Evolutionary conservation across 2,888 invertebrate species (phyloP), one percentile per base, ranked within the genome.

Genomic region (Camponotus fellah): DNA sequence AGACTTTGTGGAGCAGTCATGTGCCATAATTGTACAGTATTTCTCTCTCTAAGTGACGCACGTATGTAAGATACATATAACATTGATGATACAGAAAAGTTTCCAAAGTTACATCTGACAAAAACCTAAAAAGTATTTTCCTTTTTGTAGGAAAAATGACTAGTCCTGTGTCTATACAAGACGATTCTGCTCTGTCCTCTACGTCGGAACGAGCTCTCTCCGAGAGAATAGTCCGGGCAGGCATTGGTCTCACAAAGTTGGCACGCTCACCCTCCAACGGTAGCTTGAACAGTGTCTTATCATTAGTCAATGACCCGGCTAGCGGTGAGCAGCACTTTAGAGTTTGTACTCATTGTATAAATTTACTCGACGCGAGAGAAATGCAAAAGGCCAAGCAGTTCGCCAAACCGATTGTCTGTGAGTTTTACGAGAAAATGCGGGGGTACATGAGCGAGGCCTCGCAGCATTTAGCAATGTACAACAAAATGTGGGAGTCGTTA

Each of bases 1-100:
- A 96, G 99, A 86, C 96, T 99, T 4, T 99, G 98, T 94, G 99
- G 99, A 0, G 97, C 98, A 82, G 97, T 99, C 85, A 97, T 99
- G 96, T 99, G 99, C 94, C 96, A 98, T 93, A 97, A 97, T 91
- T 99, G 99, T 94, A 99, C 99, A 0, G 95, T 97, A 91, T 99
- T 98, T 95, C 95, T 99, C 89, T 96, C 97, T 65, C 95, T 98
- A 87, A 96, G 97, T 89, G 96, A 97, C 94, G 99, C 98, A 88
- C 96, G 98, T 98, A 95, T 95, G 97, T 86, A 58, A 71, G 8
- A 14, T n/a, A 64, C 26, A 26, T 32, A 58, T n/a, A 21, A 65
- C 9, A 56, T 69, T 10, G 6, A 14, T 9, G 10, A 21, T n/a
- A 64, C 6, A 71, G 2, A 66, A 34, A 34, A 9, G 32, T 17